phyloP scores from a whole-genome alignment of 92 coral and sea anemone genomes.

The Heteractis magnifica region DNA sequence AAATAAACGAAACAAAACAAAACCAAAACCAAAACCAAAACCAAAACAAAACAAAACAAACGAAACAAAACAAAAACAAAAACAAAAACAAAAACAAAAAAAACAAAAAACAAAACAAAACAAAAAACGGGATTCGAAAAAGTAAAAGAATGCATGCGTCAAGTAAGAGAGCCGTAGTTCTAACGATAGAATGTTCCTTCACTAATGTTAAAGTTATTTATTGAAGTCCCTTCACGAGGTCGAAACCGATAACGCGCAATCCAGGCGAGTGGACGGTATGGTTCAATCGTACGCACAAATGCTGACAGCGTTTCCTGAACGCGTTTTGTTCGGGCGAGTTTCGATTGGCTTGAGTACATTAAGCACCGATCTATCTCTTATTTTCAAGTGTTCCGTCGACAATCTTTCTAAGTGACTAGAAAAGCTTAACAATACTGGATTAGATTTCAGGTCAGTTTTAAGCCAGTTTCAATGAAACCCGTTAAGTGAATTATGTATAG shows the following conservation, averaged over 20 bases:
- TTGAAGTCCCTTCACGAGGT: too few species aligned
- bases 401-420: not conserved
- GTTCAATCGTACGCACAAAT: not conserved
- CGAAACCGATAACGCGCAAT: not conserved
- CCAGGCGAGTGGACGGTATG: not conserved
- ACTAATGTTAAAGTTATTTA: too few species aligned
- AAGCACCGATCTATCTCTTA: not conserved
- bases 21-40: too few species aligned
- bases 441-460: not conserved
- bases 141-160: too few species aligned
- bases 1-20: too few species aligned
- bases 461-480: not conserved
- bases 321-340: not conserved
- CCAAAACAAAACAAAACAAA: too few species aligned
- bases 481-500: not conserved
- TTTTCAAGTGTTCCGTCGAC: not conserved
- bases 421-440: not conserved
- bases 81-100: too few species aligned
- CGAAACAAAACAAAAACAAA: too few species aligned
- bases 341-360: not conserved
- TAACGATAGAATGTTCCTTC: too few species aligned
- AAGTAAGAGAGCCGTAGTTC: too few species aligned
- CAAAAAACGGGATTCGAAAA: too few species aligned
- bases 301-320: not conserved
- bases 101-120: too few species aligned